Evolutionary conservation across 1,140 invertebrate species (phyloP).

Genomic region (Dendrolimus kikuchii): DNA sequence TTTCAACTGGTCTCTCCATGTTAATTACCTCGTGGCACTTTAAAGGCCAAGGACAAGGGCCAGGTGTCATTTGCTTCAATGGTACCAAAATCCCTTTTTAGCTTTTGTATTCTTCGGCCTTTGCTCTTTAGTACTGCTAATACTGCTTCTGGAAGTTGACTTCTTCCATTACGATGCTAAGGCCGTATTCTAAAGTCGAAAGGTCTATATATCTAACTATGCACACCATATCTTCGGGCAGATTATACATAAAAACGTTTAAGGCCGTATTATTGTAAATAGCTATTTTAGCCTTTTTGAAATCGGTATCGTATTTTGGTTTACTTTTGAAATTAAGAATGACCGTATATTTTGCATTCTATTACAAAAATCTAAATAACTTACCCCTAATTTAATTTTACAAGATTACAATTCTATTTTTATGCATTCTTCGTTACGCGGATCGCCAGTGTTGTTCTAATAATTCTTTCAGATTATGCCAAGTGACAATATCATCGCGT

Average conservation of each 20-base stretch:
- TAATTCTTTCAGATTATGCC: constrained; percentile 10
- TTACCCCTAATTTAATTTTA: constrained; percentile 10
- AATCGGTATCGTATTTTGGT: constrained; percentile 5
- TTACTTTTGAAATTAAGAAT: constrained; percentile 19
- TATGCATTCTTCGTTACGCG: constrained; percentile 15
- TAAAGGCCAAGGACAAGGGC: too few relatives aligned
- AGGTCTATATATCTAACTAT: constrained; percentile 14
- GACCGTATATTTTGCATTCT: constrained; percentile 15
- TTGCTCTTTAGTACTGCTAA: too few relatives aligned
- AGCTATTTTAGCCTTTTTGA: constrained; percentile 8
- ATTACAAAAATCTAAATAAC: constrained; percentile 18
- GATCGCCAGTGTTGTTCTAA: constrained; percentile 16
- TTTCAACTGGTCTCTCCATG: too few relatives aligned
- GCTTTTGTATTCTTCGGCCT: too few relatives aligned
- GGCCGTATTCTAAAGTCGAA: constrained; percentile 11
- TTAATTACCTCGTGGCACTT: too few relatives aligned
- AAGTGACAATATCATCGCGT: constrained; percentile 10
- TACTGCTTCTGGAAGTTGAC: constrained; percentile 21
- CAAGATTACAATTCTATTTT: constrained; percentile 16
- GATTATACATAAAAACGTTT: constrained; percentile 24
- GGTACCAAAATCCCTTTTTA: too few relatives aligned
- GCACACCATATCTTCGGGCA: constrained; percentile 16
- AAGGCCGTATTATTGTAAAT: constrained; percentile 22
- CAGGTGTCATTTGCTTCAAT: too few relatives aligned
- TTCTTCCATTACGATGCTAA: constrained; percentile 21